Conservation (phyloP, 2,888 invertebrate genomes). For the Ptilodon capucinus region DNA sequence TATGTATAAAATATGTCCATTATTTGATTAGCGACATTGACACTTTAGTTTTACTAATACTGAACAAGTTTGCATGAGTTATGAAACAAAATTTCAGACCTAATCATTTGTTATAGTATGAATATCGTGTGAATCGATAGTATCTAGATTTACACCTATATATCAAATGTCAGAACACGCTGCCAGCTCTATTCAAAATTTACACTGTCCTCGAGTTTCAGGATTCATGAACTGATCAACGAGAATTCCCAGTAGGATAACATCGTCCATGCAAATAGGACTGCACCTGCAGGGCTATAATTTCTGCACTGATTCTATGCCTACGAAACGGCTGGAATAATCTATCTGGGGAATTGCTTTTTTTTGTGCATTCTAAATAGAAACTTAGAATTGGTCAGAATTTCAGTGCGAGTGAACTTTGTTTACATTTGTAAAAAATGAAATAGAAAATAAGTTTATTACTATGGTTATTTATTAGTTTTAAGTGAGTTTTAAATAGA, state of each 20-base stretch:
- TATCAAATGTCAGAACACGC: not conserved
- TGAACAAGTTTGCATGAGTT: too few species aligned
- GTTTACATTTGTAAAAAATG: too few species aligned
- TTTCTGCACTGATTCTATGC: constrained; percentile 47
- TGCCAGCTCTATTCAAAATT: constrained; percentile 18
- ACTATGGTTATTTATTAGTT: constrained; percentile 15
- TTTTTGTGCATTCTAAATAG: too few species aligned
- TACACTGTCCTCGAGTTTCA: constrained; percentile 40
- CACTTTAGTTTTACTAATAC: too few species aligned
- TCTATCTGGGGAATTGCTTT: constrained; percentile 48
- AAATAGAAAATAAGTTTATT: too few species aligned
- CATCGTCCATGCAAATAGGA: constrained; percentile 53
- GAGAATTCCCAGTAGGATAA: constrained; percentile 44
- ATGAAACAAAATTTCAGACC: too few species aligned
- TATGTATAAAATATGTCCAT: too few species aligned
- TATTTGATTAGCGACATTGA: too few species aligned
- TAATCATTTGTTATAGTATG: too few species aligned
- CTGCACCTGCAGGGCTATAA: constrained; percentile 37
- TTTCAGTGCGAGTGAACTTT: not conserved
- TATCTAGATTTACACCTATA: too few species aligned
- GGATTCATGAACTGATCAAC: constrained; percentile 53
- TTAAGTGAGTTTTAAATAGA: too few species aligned
- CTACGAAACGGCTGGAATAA: constrained; percentile 52
- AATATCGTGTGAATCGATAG: too few species aligned
- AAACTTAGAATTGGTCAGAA: not conserved